Base-by-base conservation (phyloP, 2,888 invertebrate species). In the Latrodectus elegans region DNA sequence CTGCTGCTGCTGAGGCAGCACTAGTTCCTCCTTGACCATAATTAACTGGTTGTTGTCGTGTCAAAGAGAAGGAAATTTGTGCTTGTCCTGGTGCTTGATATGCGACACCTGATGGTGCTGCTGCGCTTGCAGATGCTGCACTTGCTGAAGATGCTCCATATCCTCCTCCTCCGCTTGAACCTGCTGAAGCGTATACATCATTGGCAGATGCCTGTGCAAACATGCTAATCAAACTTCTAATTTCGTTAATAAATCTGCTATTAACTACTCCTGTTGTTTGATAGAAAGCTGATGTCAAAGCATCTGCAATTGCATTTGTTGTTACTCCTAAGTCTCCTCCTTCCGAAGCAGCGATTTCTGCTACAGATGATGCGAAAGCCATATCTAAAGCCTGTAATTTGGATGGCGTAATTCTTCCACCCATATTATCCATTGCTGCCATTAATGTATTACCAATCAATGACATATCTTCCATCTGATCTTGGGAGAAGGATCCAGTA, bases 281-380 rank as follows among this genome's bases (percentile, higher is more conserved):
- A 26, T 67, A 17, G 22, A 75, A 82, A 10, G 82, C 82, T 14
- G 49, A 14, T 0, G 11, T n/a, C 1, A 82, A 52, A 8, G 82
- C 68, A 17, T 75, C 22, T 6, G 68, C 60, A 22, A 82, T 82
- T 12, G 82, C 82, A 17, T 55, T 60, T 0, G 82, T 70, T 11
- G 22, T 55, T 8, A 82, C 26, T 22, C 75, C 22, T 10, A 6
- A 10, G 1, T 75, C 82, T 49, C 82, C 82, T 51, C 49, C 12
- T 22, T 68, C 75, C 11, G 38, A 53, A 4, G 49, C 82, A 51
- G 82, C 82, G 14, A 82, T 82, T 60, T 82, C 82, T 11, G 82
- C 82, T 49, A 82, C 68, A 8, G 82, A 75, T 15, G 82, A 75
- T 10, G 82, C 82, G n/a, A 82, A 82, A 8, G 82, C 82, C 82